phyloP scores from a whole-genome alignment of 2,113 vertebrate genomes.

The Elephas maximus region DNA sequence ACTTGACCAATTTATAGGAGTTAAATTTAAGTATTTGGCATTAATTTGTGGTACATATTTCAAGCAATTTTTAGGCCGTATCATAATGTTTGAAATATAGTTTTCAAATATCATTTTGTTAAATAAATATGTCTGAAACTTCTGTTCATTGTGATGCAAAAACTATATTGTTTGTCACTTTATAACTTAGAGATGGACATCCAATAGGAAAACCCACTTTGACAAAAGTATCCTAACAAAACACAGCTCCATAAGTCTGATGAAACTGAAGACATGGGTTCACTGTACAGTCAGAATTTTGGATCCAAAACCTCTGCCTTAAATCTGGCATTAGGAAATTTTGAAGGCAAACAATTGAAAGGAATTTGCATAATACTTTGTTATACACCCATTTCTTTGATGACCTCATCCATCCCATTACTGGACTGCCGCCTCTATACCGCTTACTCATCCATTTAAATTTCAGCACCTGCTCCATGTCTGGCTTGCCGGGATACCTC shows the following conservation, averaged over 20 bases:
- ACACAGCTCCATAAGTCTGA: background rate
- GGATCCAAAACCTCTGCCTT: slow-evolving; percentile 9
- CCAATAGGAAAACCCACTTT: background rate
- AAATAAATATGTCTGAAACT: background rate
- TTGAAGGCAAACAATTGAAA: background rate
- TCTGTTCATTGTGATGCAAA: background rate
- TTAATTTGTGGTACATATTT: background rate
- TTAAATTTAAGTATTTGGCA: background rate
- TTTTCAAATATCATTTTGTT: slow-evolving; percentile 8
- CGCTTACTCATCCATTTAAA: background rate
- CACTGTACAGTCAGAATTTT: background rate
- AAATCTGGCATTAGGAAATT: background rate
- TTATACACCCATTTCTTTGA: background rate
- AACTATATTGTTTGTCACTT: background rate
- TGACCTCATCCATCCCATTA: background rate
- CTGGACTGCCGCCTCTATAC: background rate
- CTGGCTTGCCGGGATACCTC: background rate
- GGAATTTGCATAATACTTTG: background rate
- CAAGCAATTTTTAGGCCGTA: background rate
- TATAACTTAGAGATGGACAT: background rate
- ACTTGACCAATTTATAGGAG: background rate
- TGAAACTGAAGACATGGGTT: background rate
- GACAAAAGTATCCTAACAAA: background rate
- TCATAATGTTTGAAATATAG: background rate
- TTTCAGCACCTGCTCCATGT: background rate